Evolutionary conservation across 2,888 invertebrate genomes (phyloP).

Genomic region (Smittia sp.): DNA sequence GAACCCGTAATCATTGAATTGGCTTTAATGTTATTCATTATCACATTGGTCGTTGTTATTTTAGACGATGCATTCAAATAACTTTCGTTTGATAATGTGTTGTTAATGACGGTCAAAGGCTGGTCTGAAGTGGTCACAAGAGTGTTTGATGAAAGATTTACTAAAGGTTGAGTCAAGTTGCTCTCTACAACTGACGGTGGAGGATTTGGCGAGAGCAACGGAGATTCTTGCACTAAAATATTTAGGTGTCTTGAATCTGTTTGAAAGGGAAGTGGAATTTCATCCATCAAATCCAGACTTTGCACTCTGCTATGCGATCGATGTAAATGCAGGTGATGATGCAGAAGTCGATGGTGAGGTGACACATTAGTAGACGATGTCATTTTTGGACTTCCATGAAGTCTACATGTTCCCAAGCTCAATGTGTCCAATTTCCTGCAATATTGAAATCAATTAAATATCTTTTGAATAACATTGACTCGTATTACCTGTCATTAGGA

Average conservation of each 20-base stretch:
- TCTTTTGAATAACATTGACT: not conserved
- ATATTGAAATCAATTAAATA: not conserved
- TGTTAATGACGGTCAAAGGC: not conserved
- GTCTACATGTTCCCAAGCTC: conserved; percentile 46
- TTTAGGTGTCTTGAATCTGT: conserved; percentile 40
- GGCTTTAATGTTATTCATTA: conserved; percentile 40
- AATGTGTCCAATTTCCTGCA: conserved; percentile 43
- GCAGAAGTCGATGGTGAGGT: conserved; percentile 48
- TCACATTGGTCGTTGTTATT: conserved; percentile 38
- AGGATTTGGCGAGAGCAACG: conserved; percentile 33
- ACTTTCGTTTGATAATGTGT: conserved; percentile 1
- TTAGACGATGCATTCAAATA: conserved; percentile 23
- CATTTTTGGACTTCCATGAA: conserved; percentile 54
- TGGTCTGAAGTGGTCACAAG: conserved; percentile 42
- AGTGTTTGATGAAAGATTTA: conserved; percentile 48
- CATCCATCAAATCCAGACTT: conserved; percentile 52
- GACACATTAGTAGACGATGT: conserved; percentile 53
- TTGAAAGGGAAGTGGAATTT: conserved; percentile 45
- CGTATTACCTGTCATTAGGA: conserved; percentile 44
- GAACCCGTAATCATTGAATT: conserved; percentile 24
- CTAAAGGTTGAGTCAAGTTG: not conserved
- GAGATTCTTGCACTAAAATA: conserved; percentile 27
- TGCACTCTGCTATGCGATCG: conserved; percentile 48
- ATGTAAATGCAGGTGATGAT: conserved; percentile 36
- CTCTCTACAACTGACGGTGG: conserved; percentile 38